Evolutionary conservation across 2,113 vertebrate species (phyloP).

Genomic region (Okapia johnstoni): DNA sequence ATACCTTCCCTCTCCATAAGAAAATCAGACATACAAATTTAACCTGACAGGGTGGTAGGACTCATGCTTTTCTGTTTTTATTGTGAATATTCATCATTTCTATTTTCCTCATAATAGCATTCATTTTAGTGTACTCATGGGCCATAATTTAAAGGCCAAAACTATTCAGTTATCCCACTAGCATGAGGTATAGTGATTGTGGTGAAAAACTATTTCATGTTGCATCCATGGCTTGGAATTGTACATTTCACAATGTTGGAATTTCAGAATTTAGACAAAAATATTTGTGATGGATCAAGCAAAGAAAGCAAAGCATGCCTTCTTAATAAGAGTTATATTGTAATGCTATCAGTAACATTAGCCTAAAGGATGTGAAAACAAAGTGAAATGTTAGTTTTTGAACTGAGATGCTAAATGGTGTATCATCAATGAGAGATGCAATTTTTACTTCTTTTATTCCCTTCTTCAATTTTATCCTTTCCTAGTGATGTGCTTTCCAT

Average conservation of each 20-base stretch:
- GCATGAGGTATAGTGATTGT: not conserved
- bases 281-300: not conserved
- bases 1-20: not conserved
- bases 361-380: not conserved
- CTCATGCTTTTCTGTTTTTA: not conserved
- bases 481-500: not conserved
- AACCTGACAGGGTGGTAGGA: not conserved
- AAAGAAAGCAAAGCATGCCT: not conserved
- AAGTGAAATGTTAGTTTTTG: not conserved
- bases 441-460: not conserved
- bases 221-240: not conserved
- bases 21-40: not conserved
- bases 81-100: not conserved
- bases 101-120: not conserved
- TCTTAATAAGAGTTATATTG: not conserved
- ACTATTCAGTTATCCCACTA: not conserved
- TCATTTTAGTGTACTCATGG: not conserved
- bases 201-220: not conserved
- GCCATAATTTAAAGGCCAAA: not conserved
- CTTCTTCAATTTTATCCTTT: not conserved
- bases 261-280: not conserved
- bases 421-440: not conserved
- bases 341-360: not conserved
- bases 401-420: not conserved
- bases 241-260: not conserved